Conservation (phyloP, 2,113 vertebrate genomes). For the Conger conger region DNA sequence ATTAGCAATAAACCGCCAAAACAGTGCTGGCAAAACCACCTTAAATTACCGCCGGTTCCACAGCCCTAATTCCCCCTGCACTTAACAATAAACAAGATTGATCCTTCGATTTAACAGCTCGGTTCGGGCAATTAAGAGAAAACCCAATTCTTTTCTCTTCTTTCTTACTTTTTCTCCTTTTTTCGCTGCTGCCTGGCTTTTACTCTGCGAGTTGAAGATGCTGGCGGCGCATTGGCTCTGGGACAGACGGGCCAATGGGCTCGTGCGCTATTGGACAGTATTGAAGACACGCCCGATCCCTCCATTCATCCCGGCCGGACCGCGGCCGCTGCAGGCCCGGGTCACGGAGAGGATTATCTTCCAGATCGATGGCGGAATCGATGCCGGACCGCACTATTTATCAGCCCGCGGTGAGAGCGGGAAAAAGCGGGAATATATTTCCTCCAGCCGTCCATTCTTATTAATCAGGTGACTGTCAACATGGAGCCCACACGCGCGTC, state of each 20-base stretch:
- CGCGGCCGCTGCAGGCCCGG: constrained; percentile 64
- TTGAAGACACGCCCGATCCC: constrained; percentile 24
- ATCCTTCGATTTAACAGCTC: constrained; percentile 57
- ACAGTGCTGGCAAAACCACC: constrained; percentile 33
- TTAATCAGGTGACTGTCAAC: constrained; percentile 41
- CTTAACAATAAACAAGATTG: constrained; percentile 63
- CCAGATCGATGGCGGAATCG: constrained; percentile 77
- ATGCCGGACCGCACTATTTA: constrained; percentile 70
- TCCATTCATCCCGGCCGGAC: constrained; percentile 65
- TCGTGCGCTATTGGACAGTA: background rate
- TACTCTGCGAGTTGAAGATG: background rate
- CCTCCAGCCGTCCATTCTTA: constrained; percentile 46
- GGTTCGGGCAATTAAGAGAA: constrained; percentile 61
- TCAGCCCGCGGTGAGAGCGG: constrained; percentile 66
- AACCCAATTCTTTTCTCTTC: constrained; percentile 22
- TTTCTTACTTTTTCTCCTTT: constrained; percentile 6
- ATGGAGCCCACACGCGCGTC: background rate
- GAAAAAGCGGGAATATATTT: constrained; percentile 59
- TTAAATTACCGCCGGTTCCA: constrained; percentile 55
- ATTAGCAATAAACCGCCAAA: constrained; percentile 54
- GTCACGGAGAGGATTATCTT: constrained; percentile 76
- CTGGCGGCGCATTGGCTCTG: background rate
- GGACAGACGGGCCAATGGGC: background rate
- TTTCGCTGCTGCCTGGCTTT: background rate
- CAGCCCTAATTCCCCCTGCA: constrained; percentile 56